phyloP scores from a whole-genome alignment of 2,797 vertebrate species.

The Trachurus trachurus region DNA sequence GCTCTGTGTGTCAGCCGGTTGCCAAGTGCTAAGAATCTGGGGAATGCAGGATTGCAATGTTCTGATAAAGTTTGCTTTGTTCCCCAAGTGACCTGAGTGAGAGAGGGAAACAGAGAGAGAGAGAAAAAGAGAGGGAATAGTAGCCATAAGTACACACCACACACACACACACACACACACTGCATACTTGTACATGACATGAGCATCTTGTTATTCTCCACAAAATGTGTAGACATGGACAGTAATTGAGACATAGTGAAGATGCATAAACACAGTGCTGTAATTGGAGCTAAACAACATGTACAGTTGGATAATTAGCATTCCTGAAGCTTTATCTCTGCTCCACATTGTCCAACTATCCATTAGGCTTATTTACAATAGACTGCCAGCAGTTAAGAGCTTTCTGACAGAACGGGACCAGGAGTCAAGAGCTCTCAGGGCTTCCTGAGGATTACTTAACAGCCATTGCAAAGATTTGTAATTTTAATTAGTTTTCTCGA shows the following conservation, averaged over 20 bases:
- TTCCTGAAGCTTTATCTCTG: conserved; percentile 44
- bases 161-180: conserved; percentile 24
- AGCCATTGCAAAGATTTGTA: neutral
- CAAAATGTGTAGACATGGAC: conserved; percentile 7
- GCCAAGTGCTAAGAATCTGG: conserved; percentile 94
- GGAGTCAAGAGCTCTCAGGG: conserved; percentile 37
- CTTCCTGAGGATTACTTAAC: conserved; percentile 16
- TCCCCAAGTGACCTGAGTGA: conserved; percentile 90
- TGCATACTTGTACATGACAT: conserved; percentile 29
- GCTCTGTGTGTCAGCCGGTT: conserved; percentile 85
- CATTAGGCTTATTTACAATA: conserved; percentile 24
- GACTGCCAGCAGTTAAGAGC: conserved; percentile 36
- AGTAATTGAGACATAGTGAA: neutral
- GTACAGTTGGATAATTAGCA: conserved; percentile 1
- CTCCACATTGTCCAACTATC: conserved; percentile 30
- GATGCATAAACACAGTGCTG: conserved; percentile 6
- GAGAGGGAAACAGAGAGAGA: conserved; percentile 49
- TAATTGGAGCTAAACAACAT: neutral
- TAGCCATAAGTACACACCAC: conserved; percentile 43
- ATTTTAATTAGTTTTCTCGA: conserved; percentile 1
- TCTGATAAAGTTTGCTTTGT: conserved; percentile 99
- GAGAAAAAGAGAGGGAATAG: conserved; percentile 43
- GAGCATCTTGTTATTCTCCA: conserved; percentile 33
- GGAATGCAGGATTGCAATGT: conserved; percentile 95
- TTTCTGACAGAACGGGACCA: conserved; percentile 21